Conservation (phyloP, 35 echinoderm and acorn worm genomes). For the Acanthaster planci region DNA sequence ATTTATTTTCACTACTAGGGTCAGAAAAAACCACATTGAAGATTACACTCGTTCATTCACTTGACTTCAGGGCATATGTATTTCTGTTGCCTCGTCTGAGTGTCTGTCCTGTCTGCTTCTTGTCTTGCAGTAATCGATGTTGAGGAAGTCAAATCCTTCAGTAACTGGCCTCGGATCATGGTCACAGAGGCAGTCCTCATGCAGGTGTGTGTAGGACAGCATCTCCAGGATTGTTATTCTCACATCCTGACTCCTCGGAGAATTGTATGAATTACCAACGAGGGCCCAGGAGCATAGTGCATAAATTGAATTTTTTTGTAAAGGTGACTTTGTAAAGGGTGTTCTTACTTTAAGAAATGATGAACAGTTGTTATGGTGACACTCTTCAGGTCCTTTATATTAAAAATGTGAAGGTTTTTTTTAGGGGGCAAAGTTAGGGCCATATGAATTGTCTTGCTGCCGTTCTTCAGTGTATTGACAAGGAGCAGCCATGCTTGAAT, state of each 20-base stretch:
- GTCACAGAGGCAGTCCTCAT: conserved; percentile 77
- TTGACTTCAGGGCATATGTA: no score
- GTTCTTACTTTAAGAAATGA: no score
- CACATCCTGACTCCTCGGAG: neutral
- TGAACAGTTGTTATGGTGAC: no score
- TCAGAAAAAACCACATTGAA: no score
- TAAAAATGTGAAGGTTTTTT: no score
- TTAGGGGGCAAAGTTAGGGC: no score
- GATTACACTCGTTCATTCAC: no score
- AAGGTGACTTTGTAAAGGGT: neutral
- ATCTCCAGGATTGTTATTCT: neutral
- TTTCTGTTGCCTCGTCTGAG: neutral
- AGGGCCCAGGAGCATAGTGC: neutral
- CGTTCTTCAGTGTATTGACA: no score
- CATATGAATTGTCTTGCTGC: no score
- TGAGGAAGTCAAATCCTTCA: conserved; percentile 39
- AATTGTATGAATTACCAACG: neutral
- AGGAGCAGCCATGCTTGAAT: no score
- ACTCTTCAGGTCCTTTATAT: no score
- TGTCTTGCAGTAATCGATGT: conserved; percentile 48
- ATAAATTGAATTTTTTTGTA: neutral
- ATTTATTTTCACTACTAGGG: no score
- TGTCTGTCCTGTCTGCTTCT: neutral
- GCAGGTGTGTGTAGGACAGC: conserved; percentile 71
- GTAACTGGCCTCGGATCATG: conserved; percentile 69